These are phyloP conservation scores for Eupithecia centaureata DNA, from an alignment of 2,888 invertebrate species.

Conservation along the genomic window DNA sequence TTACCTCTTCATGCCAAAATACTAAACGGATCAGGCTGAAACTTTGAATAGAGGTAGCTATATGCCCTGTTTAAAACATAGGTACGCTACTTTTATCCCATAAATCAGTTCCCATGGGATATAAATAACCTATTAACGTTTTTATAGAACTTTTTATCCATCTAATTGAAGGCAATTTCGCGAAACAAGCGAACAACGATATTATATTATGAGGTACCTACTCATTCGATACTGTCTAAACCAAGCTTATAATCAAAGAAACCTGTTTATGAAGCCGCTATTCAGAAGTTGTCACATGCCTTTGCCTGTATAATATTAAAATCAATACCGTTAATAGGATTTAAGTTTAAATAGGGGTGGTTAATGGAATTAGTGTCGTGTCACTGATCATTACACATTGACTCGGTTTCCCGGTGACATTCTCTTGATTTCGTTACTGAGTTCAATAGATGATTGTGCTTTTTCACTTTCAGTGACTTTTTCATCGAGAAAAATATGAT, in stretches of 20 bases:
- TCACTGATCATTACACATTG: conserved; percentile 38
- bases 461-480: conserved; percentile 7
- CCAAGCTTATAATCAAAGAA: neutral
- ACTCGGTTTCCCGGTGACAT: conserved; percentile 32
- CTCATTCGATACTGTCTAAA: neutral
- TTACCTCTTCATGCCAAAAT: too few relatives aligned
- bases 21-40: too few relatives aligned
- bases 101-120: too few relatives aligned
- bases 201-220: too few relatives aligned
- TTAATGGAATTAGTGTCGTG: conserved; percentile 42
- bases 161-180: neutral
- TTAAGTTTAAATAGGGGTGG: conserved; percentile 37
- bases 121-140: too few relatives aligned
- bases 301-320: conserved; percentile 30
- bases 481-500: neutral
- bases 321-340: conserved; percentile 45
- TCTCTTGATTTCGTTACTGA: conserved; percentile 18
- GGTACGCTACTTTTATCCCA: too few relatives aligned
- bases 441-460: conserved; percentile 1
- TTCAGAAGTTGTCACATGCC: neutral
- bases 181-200: neutral
- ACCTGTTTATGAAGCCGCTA: conserved; percentile 1
- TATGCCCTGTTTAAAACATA: too few relatives aligned
- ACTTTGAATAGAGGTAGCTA: too few relatives aligned
- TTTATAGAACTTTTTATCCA: too few relatives aligned